Base-by-base conservation (phyloP, 2,888 invertebrate species). In the Agrochola lychnidis region DNA sequence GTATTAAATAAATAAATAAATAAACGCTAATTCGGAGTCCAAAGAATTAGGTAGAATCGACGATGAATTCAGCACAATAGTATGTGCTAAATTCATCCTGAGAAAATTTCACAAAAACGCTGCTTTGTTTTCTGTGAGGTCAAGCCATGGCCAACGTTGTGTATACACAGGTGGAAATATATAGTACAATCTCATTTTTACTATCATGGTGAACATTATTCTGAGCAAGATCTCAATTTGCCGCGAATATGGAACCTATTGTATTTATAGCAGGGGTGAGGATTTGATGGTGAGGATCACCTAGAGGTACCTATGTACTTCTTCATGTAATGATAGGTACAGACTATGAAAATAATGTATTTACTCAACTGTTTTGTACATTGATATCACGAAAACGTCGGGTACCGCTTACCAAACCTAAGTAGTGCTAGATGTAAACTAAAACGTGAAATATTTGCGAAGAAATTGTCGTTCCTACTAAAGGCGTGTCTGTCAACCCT, bases 131-230 rank as follows among this genome's bases (percentile, higher is more conserved):
- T 53, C 1, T 40, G 19, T 63, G 62, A 74, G 67, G 68, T 70
- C 53, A 68, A 51, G 14, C 6, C 61, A 80, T 68, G 62, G 70
- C 10, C 67, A 57, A 40, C 6, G 45, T 30, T n/a, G 40, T 59
- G 45, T 62, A 57, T 36, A 61, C 57, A 80, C 74, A 73, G 69
- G 16, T 73, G 73, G 64, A n/a, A 30, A 51, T 71, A 16, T 6
- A 4, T 61, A 51, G 7, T 40, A 45, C 16, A 6, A n/a, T 40
- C n/a, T 19, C 7, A 36, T 40, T 4, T 51, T 36, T 71, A 42
- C 2, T 71, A 19, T 19, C 14, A 59, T 7, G 14, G 9, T 30
- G n/a, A 14, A 45, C 42, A 42, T 59, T 40, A 66, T 53, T 53
- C 19, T 42, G 14, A 48, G 19, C 48, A 56, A 66, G 61, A 48